phyloP scores from a whole-genome alignment of 2,888 invertebrate species.

The Hirudinaria manillensis region DNA sequence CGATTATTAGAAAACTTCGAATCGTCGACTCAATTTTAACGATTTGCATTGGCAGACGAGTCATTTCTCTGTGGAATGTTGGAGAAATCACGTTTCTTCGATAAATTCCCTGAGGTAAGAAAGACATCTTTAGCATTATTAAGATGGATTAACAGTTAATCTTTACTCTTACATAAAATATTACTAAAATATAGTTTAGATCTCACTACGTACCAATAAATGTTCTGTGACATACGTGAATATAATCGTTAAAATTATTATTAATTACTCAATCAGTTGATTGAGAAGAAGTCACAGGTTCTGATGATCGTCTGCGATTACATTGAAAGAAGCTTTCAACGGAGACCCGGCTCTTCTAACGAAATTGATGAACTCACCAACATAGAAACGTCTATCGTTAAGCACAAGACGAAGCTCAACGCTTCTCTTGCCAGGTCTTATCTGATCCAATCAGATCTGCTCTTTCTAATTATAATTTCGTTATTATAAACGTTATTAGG shows the following conservation, averaged over 20 bases:
- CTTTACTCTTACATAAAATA: no score
- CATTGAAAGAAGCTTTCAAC: slow-evolving; percentile 50
- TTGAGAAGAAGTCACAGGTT: no score
- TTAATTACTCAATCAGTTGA: no score
- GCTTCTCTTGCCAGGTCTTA: slow-evolving; percentile 46
- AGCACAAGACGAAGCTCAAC: slow-evolving; percentile 46
- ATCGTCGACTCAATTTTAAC: neutral
- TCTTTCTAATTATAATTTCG: neutral
- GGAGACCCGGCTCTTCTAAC: slow-evolving; percentile 41
- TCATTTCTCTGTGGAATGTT: slow-evolving; percentile 44
- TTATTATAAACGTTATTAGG: no score
- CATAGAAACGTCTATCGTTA: slow-evolving; percentile 48
- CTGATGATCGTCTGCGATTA: slow-evolving; percentile 48
- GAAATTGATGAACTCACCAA: slow-evolving; percentile 41
- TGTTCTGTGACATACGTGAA: no score
- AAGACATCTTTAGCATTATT: no score
- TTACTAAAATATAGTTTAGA: no score
- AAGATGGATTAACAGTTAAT: no score
- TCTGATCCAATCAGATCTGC: neutral
- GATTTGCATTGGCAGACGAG: slow-evolving; percentile 42
- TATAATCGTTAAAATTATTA: no score
- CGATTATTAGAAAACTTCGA: neutral
- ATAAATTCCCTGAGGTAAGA: slow-evolving; percentile 46
- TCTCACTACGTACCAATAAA: no score
- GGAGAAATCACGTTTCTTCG: slow-evolving; percentile 45